phyloP scores from a whole-genome alignment of 2,888 invertebrate species.

The Chrysolina haemoptera region DNA sequence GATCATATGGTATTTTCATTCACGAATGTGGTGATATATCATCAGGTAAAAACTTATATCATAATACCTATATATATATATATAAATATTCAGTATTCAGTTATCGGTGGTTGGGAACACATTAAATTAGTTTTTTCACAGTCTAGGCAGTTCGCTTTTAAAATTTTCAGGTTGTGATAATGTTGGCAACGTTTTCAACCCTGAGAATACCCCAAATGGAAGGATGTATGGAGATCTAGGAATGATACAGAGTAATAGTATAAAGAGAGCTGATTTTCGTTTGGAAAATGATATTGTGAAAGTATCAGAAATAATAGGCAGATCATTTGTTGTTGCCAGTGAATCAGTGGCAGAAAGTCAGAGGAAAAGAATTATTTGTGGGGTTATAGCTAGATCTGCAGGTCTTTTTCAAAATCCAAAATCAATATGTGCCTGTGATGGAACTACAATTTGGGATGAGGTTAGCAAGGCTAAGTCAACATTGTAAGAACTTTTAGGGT shows the following conservation, averaged over 20 bases:
- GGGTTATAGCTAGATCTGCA: constrained; percentile 90
- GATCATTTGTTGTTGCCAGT: constrained; percentile 83
- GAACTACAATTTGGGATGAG: constrained; percentile 92
- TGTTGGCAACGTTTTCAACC: constrained; percentile 77
- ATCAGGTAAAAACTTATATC: constrained; percentile 64
- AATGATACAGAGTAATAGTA: constrained; percentile 74
- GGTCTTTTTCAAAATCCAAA: constrained; percentile 91
- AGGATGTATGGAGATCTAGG: constrained; percentile 80
- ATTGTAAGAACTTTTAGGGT: constrained; percentile 30
- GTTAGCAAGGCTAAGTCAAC: constrained; percentile 53
- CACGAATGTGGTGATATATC: constrained; percentile 85
- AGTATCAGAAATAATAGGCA: constrained; percentile 82
- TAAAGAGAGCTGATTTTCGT: constrained; percentile 79
- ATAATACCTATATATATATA: no score
- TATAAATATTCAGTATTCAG: no score
- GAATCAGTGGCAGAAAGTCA: constrained; percentile 40
- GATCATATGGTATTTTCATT: constrained; percentile 75
- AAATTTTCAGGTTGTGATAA: constrained; percentile 70
- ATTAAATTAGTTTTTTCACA: background rate
- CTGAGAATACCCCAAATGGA: constrained; percentile 67
- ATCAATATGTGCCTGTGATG: constrained; percentile 91
- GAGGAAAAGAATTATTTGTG: constrained; percentile 75
- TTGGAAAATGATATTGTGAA: constrained; percentile 75
- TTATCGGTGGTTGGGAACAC: no score
- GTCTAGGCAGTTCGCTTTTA: background rate